phyloP scores from a whole-genome alignment of 2,888 invertebrate species.

The Andricus curvator region DNA sequence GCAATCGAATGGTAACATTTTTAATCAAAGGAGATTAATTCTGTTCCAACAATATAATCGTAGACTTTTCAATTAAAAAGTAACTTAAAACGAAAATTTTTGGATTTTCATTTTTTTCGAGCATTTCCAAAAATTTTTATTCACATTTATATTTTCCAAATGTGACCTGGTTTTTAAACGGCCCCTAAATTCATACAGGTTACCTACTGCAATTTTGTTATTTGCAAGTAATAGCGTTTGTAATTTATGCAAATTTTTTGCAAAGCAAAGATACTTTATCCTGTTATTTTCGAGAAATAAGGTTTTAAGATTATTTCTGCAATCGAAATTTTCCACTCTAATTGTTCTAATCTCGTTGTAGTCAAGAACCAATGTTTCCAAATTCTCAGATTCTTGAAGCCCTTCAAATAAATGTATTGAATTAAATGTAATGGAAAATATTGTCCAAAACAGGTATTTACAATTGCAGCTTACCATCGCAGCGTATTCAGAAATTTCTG shows the following conservation, averaged over 20 bases:
- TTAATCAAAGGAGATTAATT: too few relatives aligned
- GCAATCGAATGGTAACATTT: too few relatives aligned
- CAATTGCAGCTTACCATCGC: too few relatives aligned
- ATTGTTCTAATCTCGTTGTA: conserved; percentile 58
- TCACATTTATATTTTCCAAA: too few relatives aligned
- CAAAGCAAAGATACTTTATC: conserved; percentile 56
- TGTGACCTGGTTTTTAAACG: too few relatives aligned
- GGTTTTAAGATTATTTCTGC: conserved; percentile 49
- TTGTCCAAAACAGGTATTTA: too few relatives aligned
- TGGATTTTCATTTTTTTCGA: too few relatives aligned
- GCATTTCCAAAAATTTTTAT: too few relatives aligned
- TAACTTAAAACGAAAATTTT: too few relatives aligned
- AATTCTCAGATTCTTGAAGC: conserved; percentile 49
- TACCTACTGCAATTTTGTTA: conserved; percentile 59
- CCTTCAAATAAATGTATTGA: conserved; percentile 46
- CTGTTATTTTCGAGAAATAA: conserved; percentile 61
- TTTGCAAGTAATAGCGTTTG: conserved; percentile 59
- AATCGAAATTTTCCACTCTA: conserved; percentile 48
- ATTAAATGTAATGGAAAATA: background rate
- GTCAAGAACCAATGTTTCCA: conserved; percentile 58
- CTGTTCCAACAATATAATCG: too few relatives aligned
- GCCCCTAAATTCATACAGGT: background rate
- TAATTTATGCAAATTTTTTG: conserved; percentile 50
- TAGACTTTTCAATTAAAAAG: too few relatives aligned
- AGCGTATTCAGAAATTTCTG: too few relatives aligned